Evolutionary conservation across 2,797 vertebrate genomes (phyloP).

Genomic region (Amniataba percoides): DNA sequence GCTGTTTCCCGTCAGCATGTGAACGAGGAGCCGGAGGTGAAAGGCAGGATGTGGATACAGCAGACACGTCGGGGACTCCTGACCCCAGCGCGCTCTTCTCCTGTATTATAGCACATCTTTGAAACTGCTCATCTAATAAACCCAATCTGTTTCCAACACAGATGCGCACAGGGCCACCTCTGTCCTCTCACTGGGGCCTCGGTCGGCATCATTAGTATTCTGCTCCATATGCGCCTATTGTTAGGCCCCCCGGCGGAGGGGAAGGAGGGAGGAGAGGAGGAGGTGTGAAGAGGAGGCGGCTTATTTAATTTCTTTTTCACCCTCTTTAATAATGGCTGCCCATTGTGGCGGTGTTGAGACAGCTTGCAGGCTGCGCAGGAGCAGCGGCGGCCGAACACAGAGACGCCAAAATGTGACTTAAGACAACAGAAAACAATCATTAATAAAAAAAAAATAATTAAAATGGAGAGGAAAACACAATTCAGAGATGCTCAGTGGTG

Average conservation of each 20-base stretch:
- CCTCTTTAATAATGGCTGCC: conserved; percentile 74
- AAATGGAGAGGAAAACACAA: neutral
- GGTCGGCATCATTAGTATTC: conserved; percentile 85
- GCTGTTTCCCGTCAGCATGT: conserved; percentile 29
- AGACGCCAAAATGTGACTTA: neutral
- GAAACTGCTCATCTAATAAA: accelerated
- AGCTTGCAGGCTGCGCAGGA: neutral
- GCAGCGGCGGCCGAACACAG: conserved; percentile 23
- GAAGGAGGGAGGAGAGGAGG: conserved; percentile 46
- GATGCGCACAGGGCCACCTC: conserved; percentile 47
- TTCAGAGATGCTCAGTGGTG: conserved; percentile 17
- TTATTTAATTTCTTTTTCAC: conserved; percentile 82
- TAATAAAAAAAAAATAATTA: neutral
- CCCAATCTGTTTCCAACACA: accelerated
- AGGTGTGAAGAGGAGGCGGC: conserved; percentile 74
- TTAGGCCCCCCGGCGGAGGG: conserved; percentile 73
- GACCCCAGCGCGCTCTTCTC: neutral
- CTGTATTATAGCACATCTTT: neutral
- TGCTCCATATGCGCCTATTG: conserved; percentile 84
- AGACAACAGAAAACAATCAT: neutral
- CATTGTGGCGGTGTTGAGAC: conserved; percentile 54
- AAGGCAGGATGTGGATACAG: too few relatives aligned
- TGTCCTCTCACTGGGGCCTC: conserved; percentile 56
- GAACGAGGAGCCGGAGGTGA: conserved; percentile 17
- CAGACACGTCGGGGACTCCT: conserved; percentile 23